Conservation (phyloP, 1,140 invertebrate genomes). For the Tachypleus tridentatus region DNA sequence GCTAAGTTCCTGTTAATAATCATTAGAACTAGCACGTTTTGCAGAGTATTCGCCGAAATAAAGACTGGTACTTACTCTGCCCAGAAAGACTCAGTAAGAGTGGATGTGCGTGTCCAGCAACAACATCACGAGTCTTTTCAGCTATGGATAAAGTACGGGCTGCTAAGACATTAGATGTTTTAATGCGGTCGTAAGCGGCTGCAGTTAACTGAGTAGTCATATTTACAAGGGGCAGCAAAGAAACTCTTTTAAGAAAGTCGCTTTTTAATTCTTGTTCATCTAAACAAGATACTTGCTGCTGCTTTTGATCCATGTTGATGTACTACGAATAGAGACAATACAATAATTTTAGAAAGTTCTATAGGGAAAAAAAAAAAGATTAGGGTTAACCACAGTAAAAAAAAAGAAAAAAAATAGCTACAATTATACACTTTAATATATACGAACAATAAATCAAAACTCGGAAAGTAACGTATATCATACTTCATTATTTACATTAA, state of each 20-base stretch:
- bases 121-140: constrained; percentile 17
- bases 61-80: constrained; percentile 13
- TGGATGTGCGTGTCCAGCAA: constrained; percentile 15
- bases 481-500: neutral
- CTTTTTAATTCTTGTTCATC: constrained; percentile 12
- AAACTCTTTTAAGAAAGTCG: constrained; percentile 15
- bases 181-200: constrained; percentile 16
- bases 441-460: neutral
- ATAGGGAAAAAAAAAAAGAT: neutral
- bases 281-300: neutral
- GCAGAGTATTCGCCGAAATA: too few relatives aligned
- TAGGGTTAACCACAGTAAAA: neutral
- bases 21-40: too few relatives aligned
- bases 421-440: neutral
- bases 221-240: constrained; percentile 17
- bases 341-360: too few relatives aligned
- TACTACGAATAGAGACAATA: too few relatives aligned
- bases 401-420: too few relatives aligned
- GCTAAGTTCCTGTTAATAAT: too few relatives aligned
- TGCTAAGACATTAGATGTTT: constrained; percentile 15
- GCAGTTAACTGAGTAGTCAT: constrained; percentile 13
- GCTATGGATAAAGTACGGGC: constrained; percentile 19
- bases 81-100: constrained; percentile 18
- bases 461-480: neutral
- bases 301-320: neutral